These are phyloP conservation scores for Andinoacara biseriatus DNA, from an alignment of 2,113 vertebrate species.

Conservation along the genomic window DNA sequence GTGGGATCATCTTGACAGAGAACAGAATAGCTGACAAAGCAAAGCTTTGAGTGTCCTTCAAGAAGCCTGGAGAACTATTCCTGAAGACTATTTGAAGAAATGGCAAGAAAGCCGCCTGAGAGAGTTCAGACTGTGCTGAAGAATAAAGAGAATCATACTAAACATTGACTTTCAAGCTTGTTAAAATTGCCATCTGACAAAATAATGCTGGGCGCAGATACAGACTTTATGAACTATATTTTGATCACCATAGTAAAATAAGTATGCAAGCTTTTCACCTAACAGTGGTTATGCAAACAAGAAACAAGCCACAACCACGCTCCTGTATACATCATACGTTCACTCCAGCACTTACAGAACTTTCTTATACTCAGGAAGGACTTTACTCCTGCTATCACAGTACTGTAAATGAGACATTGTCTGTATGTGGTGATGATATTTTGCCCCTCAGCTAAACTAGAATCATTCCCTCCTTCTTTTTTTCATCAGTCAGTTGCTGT, in stretches of 20 bases:
- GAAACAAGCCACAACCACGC: neutral
- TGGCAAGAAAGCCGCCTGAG: too few species aligned
- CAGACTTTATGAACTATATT: neutral
- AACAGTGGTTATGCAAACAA: neutral
- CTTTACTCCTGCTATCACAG: neutral
- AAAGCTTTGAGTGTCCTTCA: neutral
- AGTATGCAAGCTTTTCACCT: neutral
- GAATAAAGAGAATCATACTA: neutral
- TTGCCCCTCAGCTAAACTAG: slow-evolving; percentile 28
- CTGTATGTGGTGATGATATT: slow-evolving; percentile 36
- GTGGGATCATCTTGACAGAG: too few species aligned
- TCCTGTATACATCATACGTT: neutral
- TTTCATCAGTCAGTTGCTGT: slow-evolving; percentile 8
- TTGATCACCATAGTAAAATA: neutral
- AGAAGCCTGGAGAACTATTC: neutral
- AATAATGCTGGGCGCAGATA: neutral
- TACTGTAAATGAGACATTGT: neutral
- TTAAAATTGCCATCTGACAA: neutral
- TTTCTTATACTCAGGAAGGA: neutral
- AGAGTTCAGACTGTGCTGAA: neutral
- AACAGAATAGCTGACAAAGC: neutral
- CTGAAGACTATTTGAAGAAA: too few species aligned
- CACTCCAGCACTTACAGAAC: too few species aligned
- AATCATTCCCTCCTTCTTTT: neutral
- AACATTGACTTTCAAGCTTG: neutral